A percentile compares a stretch with the other conserved stretches of the same genome.
Evolutionary conservation across 1,140 invertebrate genomes (phyloP).

Genomic region (Drosophila parabipectinata): DNA sequence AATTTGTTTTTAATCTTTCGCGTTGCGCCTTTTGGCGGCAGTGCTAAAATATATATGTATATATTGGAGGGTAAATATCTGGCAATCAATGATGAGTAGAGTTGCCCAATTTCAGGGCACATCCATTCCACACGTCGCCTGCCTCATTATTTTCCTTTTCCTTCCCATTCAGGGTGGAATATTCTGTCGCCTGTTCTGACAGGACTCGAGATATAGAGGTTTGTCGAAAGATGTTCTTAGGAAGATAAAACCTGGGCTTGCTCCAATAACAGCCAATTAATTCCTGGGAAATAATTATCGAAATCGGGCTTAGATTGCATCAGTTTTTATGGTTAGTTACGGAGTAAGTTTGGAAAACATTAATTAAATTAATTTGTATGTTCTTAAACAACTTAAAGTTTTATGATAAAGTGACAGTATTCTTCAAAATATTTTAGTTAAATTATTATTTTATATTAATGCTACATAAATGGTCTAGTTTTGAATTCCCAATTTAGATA

Average conservation of each 20-base stretch:
- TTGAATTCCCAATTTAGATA: too few relatives aligned
- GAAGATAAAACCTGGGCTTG: background rate
- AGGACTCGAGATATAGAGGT: background rate
- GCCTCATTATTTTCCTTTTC: background rate
- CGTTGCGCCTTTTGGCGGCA: constrained; percentile 64
- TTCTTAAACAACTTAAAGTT: too few relatives aligned
- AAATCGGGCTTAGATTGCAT: background rate
- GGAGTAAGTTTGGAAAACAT: too few relatives aligned
- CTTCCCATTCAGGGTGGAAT: background rate
- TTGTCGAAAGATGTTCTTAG: background rate
- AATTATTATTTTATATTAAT: too few relatives aligned
- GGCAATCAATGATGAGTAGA: background rate
- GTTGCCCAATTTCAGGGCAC: background rate
- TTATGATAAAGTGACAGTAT: too few relatives aligned
- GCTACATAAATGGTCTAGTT: too few relatives aligned
- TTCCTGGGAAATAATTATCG: background rate
- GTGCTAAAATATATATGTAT: background rate
- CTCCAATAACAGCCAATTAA: constrained; percentile 14
- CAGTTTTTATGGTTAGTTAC: background rate
- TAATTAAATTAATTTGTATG: too few relatives aligned
- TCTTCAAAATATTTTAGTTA: too few relatives aligned
- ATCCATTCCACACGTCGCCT: too few relatives aligned
- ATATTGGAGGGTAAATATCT: background rate
- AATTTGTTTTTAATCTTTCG: constrained; percentile 79
- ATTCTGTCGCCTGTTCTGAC: constrained; percentile 1